Conservation (phyloP, 2,797 vertebrate species). For the Cyclura pinguis region DNA sequence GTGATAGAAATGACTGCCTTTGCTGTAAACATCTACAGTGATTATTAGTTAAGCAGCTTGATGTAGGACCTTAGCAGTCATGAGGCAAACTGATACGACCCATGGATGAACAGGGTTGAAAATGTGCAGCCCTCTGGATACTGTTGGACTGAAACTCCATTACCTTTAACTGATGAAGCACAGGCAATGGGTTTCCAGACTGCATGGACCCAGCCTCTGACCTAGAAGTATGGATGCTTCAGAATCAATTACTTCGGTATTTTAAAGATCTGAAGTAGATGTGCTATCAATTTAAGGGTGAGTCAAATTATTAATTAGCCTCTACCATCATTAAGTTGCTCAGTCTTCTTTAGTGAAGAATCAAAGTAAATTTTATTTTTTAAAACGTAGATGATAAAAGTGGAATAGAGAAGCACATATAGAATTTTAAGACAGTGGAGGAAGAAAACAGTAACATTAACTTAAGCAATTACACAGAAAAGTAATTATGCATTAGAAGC, state of each 20-base stretch:
- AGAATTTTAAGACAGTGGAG: slow-evolving; percentile 18
- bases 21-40: too few relatives aligned
- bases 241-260: not conserved
- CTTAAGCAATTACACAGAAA: slow-evolving; percentile 34
- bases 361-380: slow-evolving; percentile 36
- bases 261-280: not conserved
- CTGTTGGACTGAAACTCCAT: too few relatives aligned
- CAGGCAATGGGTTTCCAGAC: too few relatives aligned
- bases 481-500: slow-evolving; percentile 27
- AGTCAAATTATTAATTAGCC: not conserved
- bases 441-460: slow-evolving; percentile 22
- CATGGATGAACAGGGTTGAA: too few relatives aligned
- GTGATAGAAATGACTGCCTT: too few relatives aligned
- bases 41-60: too few relatives aligned
- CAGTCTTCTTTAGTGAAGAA: slow-evolving; percentile 51
- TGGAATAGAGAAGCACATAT: slow-evolving; percentile 14
- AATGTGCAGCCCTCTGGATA: too few relatives aligned
- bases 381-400: slow-evolving; percentile 30
- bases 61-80: too few relatives aligned
- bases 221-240: not conserved
- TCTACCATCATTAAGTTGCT: slow-evolving; percentile 9
- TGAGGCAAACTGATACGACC: too few relatives aligned
- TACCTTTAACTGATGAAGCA: too few relatives aligned
- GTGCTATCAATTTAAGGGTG: not conserved
- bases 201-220: not conserved